Evolutionary conservation across 2,113 vertebrate species (phyloP).

Genomic region (Orycteropus afer): DNA sequence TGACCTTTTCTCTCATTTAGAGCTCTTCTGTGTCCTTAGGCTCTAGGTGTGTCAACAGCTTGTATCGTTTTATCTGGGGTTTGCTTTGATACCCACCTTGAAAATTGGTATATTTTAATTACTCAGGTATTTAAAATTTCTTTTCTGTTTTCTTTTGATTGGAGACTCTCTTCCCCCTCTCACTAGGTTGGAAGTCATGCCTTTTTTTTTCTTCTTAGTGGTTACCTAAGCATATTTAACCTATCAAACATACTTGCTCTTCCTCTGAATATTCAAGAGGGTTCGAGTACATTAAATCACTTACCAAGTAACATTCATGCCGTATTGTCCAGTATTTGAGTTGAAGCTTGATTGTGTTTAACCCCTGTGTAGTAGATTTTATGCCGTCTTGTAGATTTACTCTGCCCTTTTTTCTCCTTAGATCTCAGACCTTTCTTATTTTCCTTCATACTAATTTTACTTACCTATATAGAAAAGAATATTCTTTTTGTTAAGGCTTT

Average conservation of each 20-base stretch:
- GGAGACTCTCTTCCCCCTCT: neutral
- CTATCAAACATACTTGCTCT: neutral
- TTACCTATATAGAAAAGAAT: neutral
- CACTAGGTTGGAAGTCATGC: neutral
- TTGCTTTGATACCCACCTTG: neutral
- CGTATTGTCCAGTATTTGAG: neutral
- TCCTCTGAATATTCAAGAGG: neutral
- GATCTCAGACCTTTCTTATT: neutral
- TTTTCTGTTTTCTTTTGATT: neutral
- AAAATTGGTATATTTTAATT: neutral
- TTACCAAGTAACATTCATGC: neutral
- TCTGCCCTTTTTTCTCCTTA: neutral
- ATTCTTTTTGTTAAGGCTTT: neutral
- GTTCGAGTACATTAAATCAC: neutral
- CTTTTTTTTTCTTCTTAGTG: neutral
- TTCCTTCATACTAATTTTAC: neutral
- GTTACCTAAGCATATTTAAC: neutral
- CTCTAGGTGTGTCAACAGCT: neutral
- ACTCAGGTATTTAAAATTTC: neutral
- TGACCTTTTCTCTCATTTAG: neutral
- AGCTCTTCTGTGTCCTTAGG: neutral
- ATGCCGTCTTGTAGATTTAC: neutral
- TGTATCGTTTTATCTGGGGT: neutral
- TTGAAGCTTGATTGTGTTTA: neutral
- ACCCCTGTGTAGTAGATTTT: neutral